phyloP scores from a whole-genome alignment of 2,113 vertebrate genomes.

The Pterocles gutturalis region DNA sequence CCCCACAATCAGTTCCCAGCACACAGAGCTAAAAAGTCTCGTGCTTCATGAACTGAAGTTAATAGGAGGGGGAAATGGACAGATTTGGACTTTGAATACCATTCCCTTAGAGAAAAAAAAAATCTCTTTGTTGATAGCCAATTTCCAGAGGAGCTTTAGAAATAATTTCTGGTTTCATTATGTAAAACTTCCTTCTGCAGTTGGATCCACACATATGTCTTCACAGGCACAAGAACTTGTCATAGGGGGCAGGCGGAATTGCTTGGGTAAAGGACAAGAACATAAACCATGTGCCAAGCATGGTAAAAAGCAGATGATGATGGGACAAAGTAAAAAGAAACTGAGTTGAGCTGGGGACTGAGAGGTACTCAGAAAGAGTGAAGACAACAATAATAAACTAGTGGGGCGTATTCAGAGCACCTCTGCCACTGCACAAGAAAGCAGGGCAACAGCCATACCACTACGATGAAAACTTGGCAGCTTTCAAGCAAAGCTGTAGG shows the following conservation, averaged over 20 bases:
- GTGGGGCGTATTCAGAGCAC: not conserved
- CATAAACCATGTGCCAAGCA: not conserved
- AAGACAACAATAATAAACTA: not conserved
- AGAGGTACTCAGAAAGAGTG: not conserved
- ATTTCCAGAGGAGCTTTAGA: not conserved
- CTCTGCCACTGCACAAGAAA: not conserved
- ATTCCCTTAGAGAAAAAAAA: not conserved
- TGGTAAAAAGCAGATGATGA: not conserved
- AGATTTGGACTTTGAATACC: not conserved
- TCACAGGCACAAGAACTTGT: not conserved
- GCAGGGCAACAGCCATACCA: not conserved
- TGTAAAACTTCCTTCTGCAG: not conserved
- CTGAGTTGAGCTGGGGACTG: not conserved
- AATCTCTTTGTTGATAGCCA: not conserved
- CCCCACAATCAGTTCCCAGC: not conserved
- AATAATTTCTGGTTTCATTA: not conserved
- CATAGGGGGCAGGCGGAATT: accelerated
- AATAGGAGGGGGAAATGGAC: not conserved
- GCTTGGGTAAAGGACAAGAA: not conserved
- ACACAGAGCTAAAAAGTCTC: not conserved
- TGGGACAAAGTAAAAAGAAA: not conserved
- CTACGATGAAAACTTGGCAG: not conserved
- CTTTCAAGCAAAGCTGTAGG: not conserved
- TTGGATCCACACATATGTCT: not conserved
- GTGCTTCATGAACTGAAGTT: not conserved